Conservation (phyloP, 2,797 vertebrate genomes). For the Enteromius radiatus region DNA sequence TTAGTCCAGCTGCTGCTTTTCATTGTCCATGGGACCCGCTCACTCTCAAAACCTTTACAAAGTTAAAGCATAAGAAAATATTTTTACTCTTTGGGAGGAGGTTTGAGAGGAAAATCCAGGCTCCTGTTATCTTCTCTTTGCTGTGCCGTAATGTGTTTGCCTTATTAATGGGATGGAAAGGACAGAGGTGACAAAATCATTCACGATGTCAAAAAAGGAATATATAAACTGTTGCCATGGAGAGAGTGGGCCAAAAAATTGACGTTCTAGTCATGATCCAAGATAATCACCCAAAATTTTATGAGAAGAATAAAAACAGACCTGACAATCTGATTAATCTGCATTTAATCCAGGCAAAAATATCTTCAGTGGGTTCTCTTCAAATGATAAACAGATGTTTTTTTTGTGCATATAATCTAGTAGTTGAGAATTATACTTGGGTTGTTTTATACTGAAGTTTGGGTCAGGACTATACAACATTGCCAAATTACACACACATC, state of each 20-base stretch:
- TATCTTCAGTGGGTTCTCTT: neutral
- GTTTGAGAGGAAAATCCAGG: constrained; percentile 17
- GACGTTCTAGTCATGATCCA: constrained; percentile 15
- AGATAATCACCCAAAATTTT: constrained; percentile 10
- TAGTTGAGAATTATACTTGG: neutral
- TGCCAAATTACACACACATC: constrained; percentile 12
- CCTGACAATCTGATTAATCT: constrained; percentile 40
- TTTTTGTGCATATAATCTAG: neutral
- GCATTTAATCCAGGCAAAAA: constrained; percentile 19
- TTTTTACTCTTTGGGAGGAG: constrained; percentile 62
- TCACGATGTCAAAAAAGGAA: constrained; percentile 25
- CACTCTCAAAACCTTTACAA: constrained; percentile 54
- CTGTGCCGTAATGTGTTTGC: constrained; percentile 42
- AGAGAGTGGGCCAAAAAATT: constrained; percentile 27
- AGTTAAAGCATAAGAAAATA: constrained; percentile 61
- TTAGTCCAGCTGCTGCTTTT: constrained; percentile 44
- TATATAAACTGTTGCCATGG: constrained; percentile 28
- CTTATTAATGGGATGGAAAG: constrained; percentile 59
- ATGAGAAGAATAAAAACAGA: constrained; percentile 26
- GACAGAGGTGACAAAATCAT: constrained; percentile 44
- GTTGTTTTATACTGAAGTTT: constrained; percentile 24
- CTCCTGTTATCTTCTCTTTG: constrained; percentile 46
- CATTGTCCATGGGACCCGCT: constrained; percentile 33
- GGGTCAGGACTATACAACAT: constrained; percentile 39
- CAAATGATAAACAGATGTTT: constrained; percentile 38